Conservation (phyloP, 2,113 vertebrate species). For the Podarcis raffonei region DNA sequence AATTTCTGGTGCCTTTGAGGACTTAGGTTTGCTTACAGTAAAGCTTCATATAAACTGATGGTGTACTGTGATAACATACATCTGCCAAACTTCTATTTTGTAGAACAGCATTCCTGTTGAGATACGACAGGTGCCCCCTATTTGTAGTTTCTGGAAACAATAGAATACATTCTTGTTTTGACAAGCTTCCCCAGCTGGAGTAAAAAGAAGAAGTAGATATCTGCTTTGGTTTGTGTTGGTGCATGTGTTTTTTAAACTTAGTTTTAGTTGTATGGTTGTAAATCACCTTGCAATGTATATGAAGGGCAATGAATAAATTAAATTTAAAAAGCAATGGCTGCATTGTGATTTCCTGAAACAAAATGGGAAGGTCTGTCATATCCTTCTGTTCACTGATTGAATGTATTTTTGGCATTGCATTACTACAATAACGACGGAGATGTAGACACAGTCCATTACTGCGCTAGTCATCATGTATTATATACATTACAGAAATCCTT, state of each 20-base stretch:
- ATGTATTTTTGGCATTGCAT: not conserved
- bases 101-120: no score
- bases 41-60: not conserved
- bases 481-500: not conserved
- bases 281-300: no score
- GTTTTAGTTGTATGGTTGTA: no score
- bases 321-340: no score
- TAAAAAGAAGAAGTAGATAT: no score
- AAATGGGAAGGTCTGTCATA: not conserved
- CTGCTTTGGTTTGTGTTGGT: no score
- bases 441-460: not conserved
- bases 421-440: not conserved
- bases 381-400: not conserved
- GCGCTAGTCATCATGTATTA: not conserved
- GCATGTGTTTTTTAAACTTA: no score
- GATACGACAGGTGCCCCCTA: no score
- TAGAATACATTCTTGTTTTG: no score
- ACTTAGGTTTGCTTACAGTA: not conserved
- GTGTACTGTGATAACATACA: not conserved
- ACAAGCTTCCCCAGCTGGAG: no score
- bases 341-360: not conserved
- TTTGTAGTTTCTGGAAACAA: no score
- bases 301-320: no score
- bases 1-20: not conserved
- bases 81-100: not conserved